These are phyloP conservation scores for Trisateles emortualis DNA, from an alignment of 2,888 invertebrate species.

Conservation along the genomic window DNA sequence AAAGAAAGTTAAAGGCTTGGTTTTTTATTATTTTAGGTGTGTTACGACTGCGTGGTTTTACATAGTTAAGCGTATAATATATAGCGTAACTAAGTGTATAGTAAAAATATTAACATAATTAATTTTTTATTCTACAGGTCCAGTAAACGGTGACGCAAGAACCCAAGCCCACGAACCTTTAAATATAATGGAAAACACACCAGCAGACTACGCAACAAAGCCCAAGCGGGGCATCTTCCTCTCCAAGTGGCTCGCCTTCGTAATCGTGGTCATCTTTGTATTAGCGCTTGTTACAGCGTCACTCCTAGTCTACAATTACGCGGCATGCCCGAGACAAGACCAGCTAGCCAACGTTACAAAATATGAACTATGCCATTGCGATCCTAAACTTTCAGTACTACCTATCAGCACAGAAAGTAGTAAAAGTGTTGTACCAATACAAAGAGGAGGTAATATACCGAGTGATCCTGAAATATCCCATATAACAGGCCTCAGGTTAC, in stretches of 20 bases:
- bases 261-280: conserved; percentile 88
- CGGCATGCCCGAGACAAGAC: conserved; percentile 88
- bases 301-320: conserved; percentile 92
- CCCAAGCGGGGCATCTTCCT: conserved; percentile 88
- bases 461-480: conserved; percentile 35
- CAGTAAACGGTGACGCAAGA: conserved; percentile 82
- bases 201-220: conserved; percentile 89
- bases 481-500: conserved; percentile 88
- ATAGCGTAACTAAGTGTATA: background rate
- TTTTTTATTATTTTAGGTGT: too few relatives aligned
- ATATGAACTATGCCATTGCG: conserved; percentile 76
- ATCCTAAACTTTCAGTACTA: conserved; percentile 75
- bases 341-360: conserved; percentile 79
- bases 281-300: conserved; percentile 90
- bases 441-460: conserved; percentile 51
- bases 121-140: conserved; percentile 58
- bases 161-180: conserved; percentile 82
- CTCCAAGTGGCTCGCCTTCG: conserved; percentile 88
- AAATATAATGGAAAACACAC: conserved; percentile 87
- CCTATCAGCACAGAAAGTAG: conserved; percentile 75
- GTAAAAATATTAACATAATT: background rate
- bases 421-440: conserved; percentile 69
- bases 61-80: too few relatives aligned
- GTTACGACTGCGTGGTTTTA: too few relatives aligned
- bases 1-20: too few relatives aligned